Evolutionary conservation across 2,797 vertebrate genomes (phyloP).

Genomic region (Emydoidea blandingii): DNA sequence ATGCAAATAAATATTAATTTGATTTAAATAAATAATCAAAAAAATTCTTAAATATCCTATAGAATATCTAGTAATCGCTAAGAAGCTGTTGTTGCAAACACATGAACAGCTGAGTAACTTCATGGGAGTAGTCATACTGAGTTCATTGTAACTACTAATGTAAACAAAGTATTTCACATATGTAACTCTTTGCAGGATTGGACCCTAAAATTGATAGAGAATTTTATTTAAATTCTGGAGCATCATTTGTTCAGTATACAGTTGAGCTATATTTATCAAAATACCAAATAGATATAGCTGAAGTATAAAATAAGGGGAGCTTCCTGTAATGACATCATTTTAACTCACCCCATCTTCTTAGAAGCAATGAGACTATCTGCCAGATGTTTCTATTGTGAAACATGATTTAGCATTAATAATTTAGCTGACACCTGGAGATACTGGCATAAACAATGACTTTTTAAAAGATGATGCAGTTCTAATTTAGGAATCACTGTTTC

Average conservation of each 20-base stretch:
- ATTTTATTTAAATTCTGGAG: slow-evolving; percentile 33
- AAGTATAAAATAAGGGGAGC: slow-evolving; percentile 69
- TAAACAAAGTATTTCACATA: not conserved
- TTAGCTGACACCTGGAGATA: slow-evolving; percentile 93
- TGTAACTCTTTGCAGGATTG: not conserved
- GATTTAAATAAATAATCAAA: not conserved
- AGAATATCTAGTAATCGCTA: not conserved
- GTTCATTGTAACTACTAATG: not conserved
- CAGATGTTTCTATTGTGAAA: slow-evolving; percentile 85
- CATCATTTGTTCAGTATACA: not conserved
- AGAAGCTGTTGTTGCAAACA: not conserved
- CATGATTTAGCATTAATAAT: slow-evolving; percentile 80
- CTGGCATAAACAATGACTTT: slow-evolving; percentile 97
- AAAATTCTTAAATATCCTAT: not conserved
- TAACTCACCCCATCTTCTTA: slow-evolving; percentile 64
- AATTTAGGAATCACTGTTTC: slow-evolving; percentile 88
- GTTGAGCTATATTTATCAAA: not conserved
- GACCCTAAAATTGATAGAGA: not conserved
- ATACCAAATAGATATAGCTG: not conserved
- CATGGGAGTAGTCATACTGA: not conserved
- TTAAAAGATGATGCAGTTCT: slow-evolving; percentile 92
- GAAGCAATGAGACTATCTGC: slow-evolving; percentile 71
- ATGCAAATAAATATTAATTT: not conserved
- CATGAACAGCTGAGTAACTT: not conserved
- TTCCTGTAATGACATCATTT: slow-evolving; percentile 77